Base-by-base conservation (phyloP, 2,888 invertebrate genomes). In the Tuta absoluta region DNA sequence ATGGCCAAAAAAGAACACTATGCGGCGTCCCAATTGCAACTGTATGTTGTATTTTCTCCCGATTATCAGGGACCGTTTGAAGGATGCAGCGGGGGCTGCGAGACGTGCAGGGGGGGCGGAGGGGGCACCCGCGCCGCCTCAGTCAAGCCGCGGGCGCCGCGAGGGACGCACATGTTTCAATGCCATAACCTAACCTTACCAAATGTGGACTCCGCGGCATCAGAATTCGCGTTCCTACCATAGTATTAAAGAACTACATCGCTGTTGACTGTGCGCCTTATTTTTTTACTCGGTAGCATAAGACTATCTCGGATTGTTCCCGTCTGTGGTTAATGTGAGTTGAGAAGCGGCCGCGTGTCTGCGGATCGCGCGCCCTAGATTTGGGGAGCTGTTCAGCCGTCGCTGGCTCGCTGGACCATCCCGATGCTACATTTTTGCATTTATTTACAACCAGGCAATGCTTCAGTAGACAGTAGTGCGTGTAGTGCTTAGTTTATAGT, bases 241-340 rank as follows among this genome's bases (percentile, higher is more conserved):
- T 75, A 73, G 77, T 76, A 74, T 75, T 64, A 78, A 68, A 78
- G 69, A 64, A 75, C 73, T 77, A 72, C 75, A 76, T 75, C 68
- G 69, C 77, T 84, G 85, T 85, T 89, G 81, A 89, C 81, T 80
- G 88, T 87, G 88, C 73, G 73, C 67, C 73, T 67, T 74, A n/a
- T 56, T 53, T 72, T 76, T 74, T 73, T 66, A 70, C 65, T 75
- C 64, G 63, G 73, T 78, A 78, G 80, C 65, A 81, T 79, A 81
- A 81, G 76, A 84, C 80, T 77, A 67, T 77, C 75, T 80, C 71
- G 87, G 86, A 89, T 80, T 87, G 82, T 83, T 74, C 83, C 83
- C 73, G 85, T 85, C 84, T 77, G 87, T 85, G 88, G 84, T 85
- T 82, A 82, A 91, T 89, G 90, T 91, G 89, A 90, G 90, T 91